Conservation (phyloP, 2,888 invertebrate species). For the Papilio protenor region DNA sequence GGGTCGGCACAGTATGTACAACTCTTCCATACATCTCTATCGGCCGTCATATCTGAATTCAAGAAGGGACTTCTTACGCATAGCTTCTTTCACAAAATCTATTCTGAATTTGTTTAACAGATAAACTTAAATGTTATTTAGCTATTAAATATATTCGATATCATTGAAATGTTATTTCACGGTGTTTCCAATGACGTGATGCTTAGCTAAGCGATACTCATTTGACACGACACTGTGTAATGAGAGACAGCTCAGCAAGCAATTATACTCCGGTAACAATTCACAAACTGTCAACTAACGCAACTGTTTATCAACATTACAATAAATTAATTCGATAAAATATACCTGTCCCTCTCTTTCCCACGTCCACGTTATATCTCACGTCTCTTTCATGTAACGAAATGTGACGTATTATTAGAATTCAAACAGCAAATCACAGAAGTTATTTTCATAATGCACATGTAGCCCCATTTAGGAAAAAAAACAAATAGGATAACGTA, state of each 20-base stretch:
- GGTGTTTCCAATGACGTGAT: neutral
- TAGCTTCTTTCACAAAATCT: no score
- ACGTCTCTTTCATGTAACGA: neutral
- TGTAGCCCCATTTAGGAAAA: neutral
- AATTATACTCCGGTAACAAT: neutral
- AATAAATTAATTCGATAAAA: neutral
- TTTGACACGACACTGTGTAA: constrained; percentile 20
- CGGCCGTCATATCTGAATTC: no score
- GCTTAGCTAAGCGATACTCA: constrained; percentile 18
- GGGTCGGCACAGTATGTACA: no score
- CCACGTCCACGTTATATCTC: neutral
- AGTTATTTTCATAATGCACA: neutral
- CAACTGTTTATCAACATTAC: neutral
- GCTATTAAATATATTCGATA: neutral
- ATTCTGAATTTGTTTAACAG: neutral
- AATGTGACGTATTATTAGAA: neutral
- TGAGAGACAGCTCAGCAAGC: constrained; percentile 8
- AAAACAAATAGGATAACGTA: neutral
- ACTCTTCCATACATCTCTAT: no score
- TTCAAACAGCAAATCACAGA: neutral
- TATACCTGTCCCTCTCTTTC: neutral
- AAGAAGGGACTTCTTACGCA: no score
- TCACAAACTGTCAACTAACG: neutral
- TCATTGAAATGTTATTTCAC: neutral
- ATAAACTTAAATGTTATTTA: neutral